phyloP scores from a whole-genome alignment of 2,797 vertebrate genomes.

The Tachyglossus aculeatus region DNA sequence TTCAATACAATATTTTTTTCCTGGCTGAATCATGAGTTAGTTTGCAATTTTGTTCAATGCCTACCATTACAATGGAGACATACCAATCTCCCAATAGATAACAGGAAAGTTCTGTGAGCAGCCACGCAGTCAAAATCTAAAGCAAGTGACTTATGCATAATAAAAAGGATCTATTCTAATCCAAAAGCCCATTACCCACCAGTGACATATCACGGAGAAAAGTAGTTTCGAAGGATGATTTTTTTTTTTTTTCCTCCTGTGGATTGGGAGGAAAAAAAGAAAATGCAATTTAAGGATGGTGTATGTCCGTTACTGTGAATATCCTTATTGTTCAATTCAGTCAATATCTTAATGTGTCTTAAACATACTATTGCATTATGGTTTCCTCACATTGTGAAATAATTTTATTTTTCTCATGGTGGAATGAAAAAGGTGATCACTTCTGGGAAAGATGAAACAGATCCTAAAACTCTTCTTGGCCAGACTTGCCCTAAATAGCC shows the following conservation, averaged over 20 bases:
- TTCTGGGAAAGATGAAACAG: background rate
- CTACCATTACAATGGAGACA: background rate
- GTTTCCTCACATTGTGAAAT: conserved; percentile 13
- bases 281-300: background rate
- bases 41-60: background rate
- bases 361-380: background rate
- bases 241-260: background rate
- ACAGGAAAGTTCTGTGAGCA: background rate
- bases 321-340: background rate
- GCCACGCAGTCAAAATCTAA: background rate
- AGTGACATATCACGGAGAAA: background rate
- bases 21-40: background rate
- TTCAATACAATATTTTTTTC: background rate
- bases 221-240: background rate
- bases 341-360: background rate
- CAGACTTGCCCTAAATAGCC: background rate
- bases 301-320: background rate
- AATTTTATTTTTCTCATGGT: background rate
- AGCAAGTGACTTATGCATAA: background rate
- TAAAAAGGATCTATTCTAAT: conserved; percentile 9
- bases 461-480: background rate
- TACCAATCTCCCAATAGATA: background rate
- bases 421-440: background rate
- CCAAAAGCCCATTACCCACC: background rate
- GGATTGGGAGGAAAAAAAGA: background rate